A percentile compares a stretch with the other conserved stretches of the same genome.
Conservation (phyloP, 2,797 vertebrate genomes). For the Rhinophrynus dorsalis region DNA sequence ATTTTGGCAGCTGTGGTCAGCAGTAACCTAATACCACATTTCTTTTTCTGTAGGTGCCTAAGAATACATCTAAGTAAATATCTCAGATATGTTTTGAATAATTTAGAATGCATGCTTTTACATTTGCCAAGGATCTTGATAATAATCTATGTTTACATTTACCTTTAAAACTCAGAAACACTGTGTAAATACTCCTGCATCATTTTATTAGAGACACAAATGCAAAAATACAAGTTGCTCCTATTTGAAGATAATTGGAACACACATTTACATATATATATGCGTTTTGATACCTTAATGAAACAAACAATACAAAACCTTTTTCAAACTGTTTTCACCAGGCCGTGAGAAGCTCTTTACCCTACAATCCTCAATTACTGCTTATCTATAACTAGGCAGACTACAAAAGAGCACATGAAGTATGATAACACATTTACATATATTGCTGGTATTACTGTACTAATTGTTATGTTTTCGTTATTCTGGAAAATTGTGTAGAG, state of each 20-base stretch:
- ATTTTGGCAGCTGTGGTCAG: constrained; percentile 32
- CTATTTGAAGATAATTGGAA: background rate
- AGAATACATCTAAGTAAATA: background rate
- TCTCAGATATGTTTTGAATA: background rate
- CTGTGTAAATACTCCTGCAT: constrained; percentile 21
- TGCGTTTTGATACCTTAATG: no score
- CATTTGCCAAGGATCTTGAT: constrained; percentile 42
- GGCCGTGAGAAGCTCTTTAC: no score
- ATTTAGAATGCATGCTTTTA: constrained; percentile 40
- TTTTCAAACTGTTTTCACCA: no score
- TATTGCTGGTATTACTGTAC: no score
- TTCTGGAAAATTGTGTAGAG: no score
- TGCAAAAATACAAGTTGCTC: background rate
- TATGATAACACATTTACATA: no score
- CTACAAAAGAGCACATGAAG: no score
- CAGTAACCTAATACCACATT: background rate
- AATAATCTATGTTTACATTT: constrained; percentile 44
- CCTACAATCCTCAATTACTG: no score
- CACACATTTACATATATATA: background rate
- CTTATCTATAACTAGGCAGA: no score
- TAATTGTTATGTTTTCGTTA: no score
- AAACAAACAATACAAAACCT: no score
- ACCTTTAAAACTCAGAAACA: constrained; percentile 27
- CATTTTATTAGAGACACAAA: background rate
- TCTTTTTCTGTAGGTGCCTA: constrained; percentile 29